phyloP scores from a whole-genome alignment of 2,113 vertebrate species.

The Ageneiosus marmoratus region DNA sequence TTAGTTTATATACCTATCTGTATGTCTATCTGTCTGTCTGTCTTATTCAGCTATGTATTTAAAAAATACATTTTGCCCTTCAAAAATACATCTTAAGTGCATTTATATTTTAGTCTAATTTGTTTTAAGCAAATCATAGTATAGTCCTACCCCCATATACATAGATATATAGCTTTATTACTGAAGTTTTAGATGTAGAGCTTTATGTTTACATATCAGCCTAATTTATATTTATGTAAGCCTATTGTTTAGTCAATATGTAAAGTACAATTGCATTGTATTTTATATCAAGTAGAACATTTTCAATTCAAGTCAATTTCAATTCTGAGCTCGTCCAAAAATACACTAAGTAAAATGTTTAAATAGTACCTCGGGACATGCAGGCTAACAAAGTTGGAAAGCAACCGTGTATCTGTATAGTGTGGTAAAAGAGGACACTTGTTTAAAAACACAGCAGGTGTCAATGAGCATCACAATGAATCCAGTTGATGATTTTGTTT shows the following conservation, averaged over 20 bases:
- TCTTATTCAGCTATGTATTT: neutral
- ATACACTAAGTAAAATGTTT: neutral
- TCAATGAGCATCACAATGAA: neutral
- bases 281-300: neutral
- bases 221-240: neutral
- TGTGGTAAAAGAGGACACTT: neutral
- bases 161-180: too few relatives aligned
- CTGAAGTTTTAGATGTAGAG: too few relatives aligned
- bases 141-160: too few relatives aligned
- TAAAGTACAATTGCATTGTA: neutral
- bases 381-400: neutral
- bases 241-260: neutral
- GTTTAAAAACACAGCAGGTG: neutral
- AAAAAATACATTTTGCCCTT: neutral
- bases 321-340: neutral
- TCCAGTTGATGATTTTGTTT: neutral
- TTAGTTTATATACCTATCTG: neutral
- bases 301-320: neutral
- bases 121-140: neutral
- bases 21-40: constrained; percentile 12
- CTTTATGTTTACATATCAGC: neutral
- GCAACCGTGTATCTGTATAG: neutral
- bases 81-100: neutral
- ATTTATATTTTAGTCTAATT: neutral
- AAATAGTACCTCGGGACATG: neutral